These are phyloP conservation scores for Paedocypris micromegethes DNA, from an alignment of 2,797 vertebrate species.

Conservation along the genomic window DNA sequence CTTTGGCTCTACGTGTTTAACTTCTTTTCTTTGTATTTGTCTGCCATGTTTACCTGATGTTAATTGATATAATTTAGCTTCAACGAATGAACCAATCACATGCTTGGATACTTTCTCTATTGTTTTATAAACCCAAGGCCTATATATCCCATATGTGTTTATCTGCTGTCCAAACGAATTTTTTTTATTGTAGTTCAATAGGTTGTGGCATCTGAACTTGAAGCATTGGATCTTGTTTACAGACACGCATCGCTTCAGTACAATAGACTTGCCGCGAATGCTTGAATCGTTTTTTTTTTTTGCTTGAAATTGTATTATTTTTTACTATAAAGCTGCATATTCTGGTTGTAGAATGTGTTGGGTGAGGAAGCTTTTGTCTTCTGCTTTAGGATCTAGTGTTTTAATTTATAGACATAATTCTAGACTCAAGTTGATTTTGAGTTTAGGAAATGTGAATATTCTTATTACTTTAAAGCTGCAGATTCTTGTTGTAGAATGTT, in stretches of 20 bases:
- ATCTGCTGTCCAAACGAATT: conserved; percentile 24
- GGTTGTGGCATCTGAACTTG: conserved; percentile 17
- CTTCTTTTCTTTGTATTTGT: background rate
- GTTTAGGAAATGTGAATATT: too few relatives aligned
- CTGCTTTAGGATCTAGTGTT: too few relatives aligned
- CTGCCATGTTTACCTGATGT: conserved; percentile 7
- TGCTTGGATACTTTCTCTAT: conserved; percentile 26
- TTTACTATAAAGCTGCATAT: too few relatives aligned
- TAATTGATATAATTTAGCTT: conserved; percentile 1
- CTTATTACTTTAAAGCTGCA: too few relatives aligned
- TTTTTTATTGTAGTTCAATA: conserved; percentile 26
- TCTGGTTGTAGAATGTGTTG: too few relatives aligned
- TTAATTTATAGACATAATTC: too few relatives aligned
- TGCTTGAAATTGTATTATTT: too few relatives aligned
- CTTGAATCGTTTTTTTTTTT: too few relatives aligned
- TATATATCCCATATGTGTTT: conserved; percentile 22
- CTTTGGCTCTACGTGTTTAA: conserved; percentile 6
- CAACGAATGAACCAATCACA: conserved; percentile 14
- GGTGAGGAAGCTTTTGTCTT: too few relatives aligned
- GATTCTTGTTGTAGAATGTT: too few relatives aligned
- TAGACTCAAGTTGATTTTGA: too few relatives aligned
- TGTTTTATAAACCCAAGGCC: conserved; percentile 19
- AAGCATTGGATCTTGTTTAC: conserved; percentile 27
- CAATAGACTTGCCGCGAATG: background rate
- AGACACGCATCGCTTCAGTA: conserved; percentile 26